Evolutionary conservation across 2,888 invertebrate species (phyloP).

Genomic region (Thera britannica): DNA sequence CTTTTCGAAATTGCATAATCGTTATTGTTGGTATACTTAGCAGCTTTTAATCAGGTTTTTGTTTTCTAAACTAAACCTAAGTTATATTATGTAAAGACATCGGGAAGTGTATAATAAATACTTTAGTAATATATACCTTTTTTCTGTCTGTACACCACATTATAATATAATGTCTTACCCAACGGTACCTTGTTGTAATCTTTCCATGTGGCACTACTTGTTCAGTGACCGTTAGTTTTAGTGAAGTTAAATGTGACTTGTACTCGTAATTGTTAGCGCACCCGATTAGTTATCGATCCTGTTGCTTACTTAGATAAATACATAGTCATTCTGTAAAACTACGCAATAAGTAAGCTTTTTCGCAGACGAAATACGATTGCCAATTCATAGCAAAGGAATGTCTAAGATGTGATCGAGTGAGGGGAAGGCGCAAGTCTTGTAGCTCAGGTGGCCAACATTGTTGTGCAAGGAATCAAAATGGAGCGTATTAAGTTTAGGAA

Average conservation of each 20-base stretch:
- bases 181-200: conserved; percentile 54
- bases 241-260: conserved; percentile 65
- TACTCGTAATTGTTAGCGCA: conserved; percentile 65
- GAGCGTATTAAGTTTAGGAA: conserved; percentile 69
- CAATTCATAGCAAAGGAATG: conserved; percentile 36
- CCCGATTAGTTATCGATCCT: conserved; percentile 66
- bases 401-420: conserved; percentile 36
- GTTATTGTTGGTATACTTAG: conserved; percentile 79
- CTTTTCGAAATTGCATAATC: conserved; percentile 76
- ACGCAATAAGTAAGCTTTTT: conserved; percentile 24
- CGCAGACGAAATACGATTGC: conserved; percentile 33
- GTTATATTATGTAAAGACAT: conserved; percentile 74
- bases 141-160: conserved; percentile 62
- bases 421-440: conserved; percentile 52
- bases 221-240: conserved; percentile 56
- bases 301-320: conserved; percentile 51
- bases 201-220: conserved; percentile 50
- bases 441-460: conserved; percentile 56
- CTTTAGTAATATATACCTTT: conserved; percentile 69
- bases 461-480: conserved; percentile 58
- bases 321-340: conserved; percentile 30
- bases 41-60: conserved; percentile 80
- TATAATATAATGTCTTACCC: conserved; percentile 46
- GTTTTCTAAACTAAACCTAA: conserved; percentile 67
- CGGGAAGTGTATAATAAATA: conserved; percentile 78